Evolutionary conservation across 2,113 vertebrate genomes (phyloP), one percentile per base, ranked within the genome.

Genomic region (Pelmatolapia mariae): DNA sequence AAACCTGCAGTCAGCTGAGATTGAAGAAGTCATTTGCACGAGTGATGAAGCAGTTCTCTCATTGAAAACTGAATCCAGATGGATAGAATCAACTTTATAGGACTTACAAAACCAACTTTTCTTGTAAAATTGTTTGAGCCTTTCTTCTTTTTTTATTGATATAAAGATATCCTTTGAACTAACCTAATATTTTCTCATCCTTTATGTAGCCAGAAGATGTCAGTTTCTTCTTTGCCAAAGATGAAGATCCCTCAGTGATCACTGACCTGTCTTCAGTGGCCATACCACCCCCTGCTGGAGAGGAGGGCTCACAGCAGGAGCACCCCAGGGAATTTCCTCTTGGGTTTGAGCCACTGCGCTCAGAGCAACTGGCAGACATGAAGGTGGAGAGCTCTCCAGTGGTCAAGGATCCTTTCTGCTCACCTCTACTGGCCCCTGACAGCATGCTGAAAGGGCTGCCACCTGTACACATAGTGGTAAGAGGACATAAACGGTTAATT

Each of bases 321-420:
- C 82, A 68, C 89, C 84, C 86, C 15, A 84, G 92, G 2, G 91
- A 96, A 83, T 98, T 97, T 84, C 97, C 98, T 0, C 84, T 95
- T 13, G 97, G 96, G 11, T 98, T 98, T 87, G 95, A 97, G 88
- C 98, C 98, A 0, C 91, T 98, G 81, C 97, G 97, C 53, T 96
- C 97, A 0, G 87, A 93, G 57, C 91, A 97, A 81, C 94, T 95
- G 3, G 78, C 95, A 1, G 92, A 96, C 31, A 96, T 98, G 93
- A 96, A 80, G 36, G 18, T 98, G 54, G 87, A 96, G 78, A 96
- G 68, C 1, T 96, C 97, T 0, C 96, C 97, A 26, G 95, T 98
- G 59, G 94, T 96, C 85, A 96, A 96, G 88, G 98, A 98, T 90
- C 95, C 98, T 22, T 98, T 97, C 95, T 97, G 98, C 92, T 97